These are phyloP conservation scores for Bos javanicus DNA, from an alignment of 2,113 vertebrate species.

Conservation along the genomic window DNA sequence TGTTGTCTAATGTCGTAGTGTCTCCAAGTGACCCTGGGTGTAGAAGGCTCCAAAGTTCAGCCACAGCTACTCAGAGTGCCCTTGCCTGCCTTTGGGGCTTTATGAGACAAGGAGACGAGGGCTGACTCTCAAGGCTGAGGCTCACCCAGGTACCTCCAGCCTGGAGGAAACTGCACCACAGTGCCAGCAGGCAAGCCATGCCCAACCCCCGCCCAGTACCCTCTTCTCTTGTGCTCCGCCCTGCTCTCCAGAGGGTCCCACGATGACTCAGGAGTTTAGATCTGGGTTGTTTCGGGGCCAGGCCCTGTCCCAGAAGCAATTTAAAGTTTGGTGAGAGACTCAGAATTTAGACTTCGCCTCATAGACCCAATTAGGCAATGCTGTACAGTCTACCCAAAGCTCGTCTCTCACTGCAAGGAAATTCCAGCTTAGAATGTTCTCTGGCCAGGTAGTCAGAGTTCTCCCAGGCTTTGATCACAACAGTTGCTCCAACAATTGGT, in stretches of 20 bases:
- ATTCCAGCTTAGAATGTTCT: not conserved
- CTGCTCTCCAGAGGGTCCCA: not conserved
- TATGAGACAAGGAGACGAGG: not conserved
- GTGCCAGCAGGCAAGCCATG: not conserved
- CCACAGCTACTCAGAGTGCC: not conserved
- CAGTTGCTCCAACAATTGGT: not conserved
- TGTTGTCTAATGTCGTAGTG: not conserved
- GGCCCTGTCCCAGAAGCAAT: constrained; percentile 51
- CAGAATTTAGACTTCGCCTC: not conserved
- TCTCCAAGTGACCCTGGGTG: not conserved
- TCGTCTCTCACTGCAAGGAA: not conserved
- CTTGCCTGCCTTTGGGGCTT: not conserved
- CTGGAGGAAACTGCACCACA: not conserved
- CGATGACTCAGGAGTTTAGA: constrained; percentile 2
- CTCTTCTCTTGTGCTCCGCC: not conserved
- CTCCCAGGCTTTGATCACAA: constrained; percentile 9
- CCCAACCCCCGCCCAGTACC: not conserved
- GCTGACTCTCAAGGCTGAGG: not conserved
- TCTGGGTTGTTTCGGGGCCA: not conserved
- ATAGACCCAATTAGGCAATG: constrained; percentile 45
- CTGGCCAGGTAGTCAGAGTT: not conserved
- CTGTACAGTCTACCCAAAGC: not conserved
- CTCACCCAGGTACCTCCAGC: not conserved
- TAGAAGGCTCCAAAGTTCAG: not conserved
- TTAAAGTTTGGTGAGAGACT: constrained; percentile 50